A percentile compares a stretch with the other conserved stretches of the same genome.
Evolutionary conservation across 2,888 invertebrate species (phyloP).

Genomic region (Sylvicola fuscatus): DNA sequence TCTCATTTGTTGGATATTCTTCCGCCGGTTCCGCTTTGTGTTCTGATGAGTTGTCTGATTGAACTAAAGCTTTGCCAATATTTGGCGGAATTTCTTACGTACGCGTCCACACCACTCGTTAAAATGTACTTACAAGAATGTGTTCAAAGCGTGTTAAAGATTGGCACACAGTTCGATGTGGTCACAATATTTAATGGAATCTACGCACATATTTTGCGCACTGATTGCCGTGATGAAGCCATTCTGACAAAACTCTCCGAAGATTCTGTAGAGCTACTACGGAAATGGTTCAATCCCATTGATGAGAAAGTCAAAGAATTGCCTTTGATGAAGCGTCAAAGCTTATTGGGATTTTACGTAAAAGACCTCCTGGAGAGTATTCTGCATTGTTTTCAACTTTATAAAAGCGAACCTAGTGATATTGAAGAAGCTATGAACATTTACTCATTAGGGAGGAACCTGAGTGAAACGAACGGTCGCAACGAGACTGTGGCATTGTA

Average conservation of each 20-base stretch:
- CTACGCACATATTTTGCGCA: slow-evolving; percentile 13
- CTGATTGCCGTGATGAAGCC: slow-evolving; percentile 13
- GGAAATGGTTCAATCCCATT: slow-evolving; percentile 17
- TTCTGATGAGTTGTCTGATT: slow-evolving; percentile 14
- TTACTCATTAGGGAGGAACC: slow-evolving; percentile 2
- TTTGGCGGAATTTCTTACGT: slow-evolving; percentile 14
- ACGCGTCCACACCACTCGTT: slow-evolving; percentile 16
- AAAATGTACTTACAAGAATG: no score
- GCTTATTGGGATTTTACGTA: slow-evolving; percentile 14
- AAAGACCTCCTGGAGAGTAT: slow-evolving; percentile 14
- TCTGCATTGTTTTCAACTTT: slow-evolving; percentile 13
- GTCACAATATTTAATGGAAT: slow-evolving; percentile 13
- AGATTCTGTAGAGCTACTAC: slow-evolving; percentile 13
- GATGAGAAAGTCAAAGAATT: slow-evolving; percentile 13
- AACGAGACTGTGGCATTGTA: slow-evolving; percentile 11
- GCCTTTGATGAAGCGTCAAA: slow-evolving; percentile 11
- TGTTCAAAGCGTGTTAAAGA: no score
- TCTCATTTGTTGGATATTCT: slow-evolving; percentile 14
- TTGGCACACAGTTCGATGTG: slow-evolving; percentile 6
- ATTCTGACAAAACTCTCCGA: slow-evolving; percentile 14
- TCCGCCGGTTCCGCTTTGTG: slow-evolving; percentile 15
- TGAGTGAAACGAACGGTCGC: no score
- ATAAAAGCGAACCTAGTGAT: slow-evolving; percentile 8
- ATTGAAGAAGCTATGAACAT: background rate
- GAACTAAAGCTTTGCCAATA: slow-evolving; percentile 14